Conservation (phyloP, 2,113 vertebrate genomes). For the Catharus minimus region DNA sequence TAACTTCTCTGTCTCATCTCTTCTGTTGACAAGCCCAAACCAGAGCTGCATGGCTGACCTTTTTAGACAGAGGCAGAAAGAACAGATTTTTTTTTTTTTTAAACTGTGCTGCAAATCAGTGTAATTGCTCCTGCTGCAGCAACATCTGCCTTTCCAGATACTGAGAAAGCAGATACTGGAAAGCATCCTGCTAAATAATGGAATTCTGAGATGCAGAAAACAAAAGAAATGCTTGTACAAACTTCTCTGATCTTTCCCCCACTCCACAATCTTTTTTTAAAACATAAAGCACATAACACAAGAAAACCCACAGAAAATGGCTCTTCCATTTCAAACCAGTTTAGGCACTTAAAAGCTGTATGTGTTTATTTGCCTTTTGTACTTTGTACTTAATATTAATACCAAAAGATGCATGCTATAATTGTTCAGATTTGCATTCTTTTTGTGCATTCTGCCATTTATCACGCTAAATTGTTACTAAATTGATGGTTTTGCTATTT, state of each 20-base stretch:
- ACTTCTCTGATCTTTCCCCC: background rate
- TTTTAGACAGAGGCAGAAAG: background rate
- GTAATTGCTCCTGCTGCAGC: conserved; percentile 12
- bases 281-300: background rate
- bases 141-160: conserved; percentile 32
- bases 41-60: background rate
- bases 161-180: conserved; percentile 13
- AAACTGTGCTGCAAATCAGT: background rate
- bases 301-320: background rate
- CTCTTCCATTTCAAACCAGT: background rate
- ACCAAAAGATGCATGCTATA: background rate
- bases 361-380: background rate
- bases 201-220: background rate
- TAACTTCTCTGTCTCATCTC: background rate
- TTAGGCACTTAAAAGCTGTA: background rate
- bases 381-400: background rate
- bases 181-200: background rate
- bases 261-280: accelerated
- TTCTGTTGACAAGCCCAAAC: background rate
- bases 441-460: background rate
- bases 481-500: conserved; percentile 8
- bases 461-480: background rate
- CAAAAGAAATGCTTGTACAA: background rate
- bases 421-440: background rate
- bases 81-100: background rate